Evolutionary conservation across 2,113 vertebrate species (phyloP).

Genomic region (Pogona vitticeps): DNA sequence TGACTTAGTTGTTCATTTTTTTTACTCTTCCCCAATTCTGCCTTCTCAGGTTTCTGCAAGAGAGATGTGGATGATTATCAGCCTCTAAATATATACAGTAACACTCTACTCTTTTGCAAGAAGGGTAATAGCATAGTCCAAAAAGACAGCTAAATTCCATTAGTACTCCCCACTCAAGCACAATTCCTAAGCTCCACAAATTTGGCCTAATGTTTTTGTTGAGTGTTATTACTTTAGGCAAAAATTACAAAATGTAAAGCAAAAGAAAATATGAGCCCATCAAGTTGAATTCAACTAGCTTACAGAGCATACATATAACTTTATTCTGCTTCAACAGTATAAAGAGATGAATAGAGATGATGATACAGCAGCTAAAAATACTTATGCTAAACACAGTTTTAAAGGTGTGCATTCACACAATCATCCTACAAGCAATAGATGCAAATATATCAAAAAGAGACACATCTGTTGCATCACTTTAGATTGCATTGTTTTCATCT

Average conservation of each 20-base stretch:
- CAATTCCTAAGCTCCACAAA: background rate
- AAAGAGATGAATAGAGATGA: too few species aligned
- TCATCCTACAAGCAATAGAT: too few species aligned
- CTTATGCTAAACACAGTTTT: too few species aligned
- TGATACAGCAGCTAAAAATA: too few species aligned
- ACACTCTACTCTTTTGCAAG: background rate
- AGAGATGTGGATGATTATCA: constrained; percentile 7
- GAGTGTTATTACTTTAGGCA: background rate
- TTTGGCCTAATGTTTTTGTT: background rate
- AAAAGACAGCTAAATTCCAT: background rate
- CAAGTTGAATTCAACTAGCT: background rate
- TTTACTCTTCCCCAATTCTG: constrained; percentile 29
- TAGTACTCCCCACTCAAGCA: background rate
- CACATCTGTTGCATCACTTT: too few species aligned
- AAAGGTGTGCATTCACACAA: too few species aligned
- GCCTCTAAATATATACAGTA: background rate
- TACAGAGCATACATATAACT: background rate
- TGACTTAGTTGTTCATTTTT: constrained; percentile 52
- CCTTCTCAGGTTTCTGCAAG: constrained; percentile 67
- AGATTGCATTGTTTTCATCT: too few species aligned
- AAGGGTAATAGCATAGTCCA: background rate
- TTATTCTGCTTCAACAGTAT: too few species aligned
- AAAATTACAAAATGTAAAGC: background rate
- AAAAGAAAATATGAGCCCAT: background rate
- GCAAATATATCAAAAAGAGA: too few species aligned